Base-by-base conservation (phyloP, 2,888 invertebrate genomes). In the Chirona hameri region DNA sequence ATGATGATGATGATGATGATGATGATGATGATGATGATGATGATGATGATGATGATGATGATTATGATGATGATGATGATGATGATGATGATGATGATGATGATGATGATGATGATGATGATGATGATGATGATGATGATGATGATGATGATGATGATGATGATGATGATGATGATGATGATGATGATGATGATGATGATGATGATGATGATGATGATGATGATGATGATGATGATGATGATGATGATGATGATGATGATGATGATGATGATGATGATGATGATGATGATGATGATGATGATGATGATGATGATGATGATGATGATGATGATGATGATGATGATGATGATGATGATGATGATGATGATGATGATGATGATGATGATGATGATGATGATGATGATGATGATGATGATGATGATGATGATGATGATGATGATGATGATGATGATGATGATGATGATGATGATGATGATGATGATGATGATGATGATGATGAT, bases 1-100 rank as follows among this genome's bases (percentile, higher is more conserved):
- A 65, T 65, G 65, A 65, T 65, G 65, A 65, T 65, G n/a, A 65
- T 65, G 65, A 65, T 65, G 65, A 65, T 65, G 65, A 65, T 65
- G 65, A 65, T 65, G n/a, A 65, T 65, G 65, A 65, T 65, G 65
- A 65, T 65, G n/a, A 65, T 65, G 65, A 65, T 65, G 65, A n/a
- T n/a, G n/a, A n/a, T n/a, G n/a, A n/a, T n/a, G n/a, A n/a, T n/a
- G n/a, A n/a, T n/a, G n/a, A n/a, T n/a, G n/a, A n/a, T n/a, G n/a
- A n/a, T n/a, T n/a, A n/a, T n/a, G n/a, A n/a, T n/a, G n/a, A n/a
- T n/a, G n/a, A n/a, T n/a, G n/a, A n/a, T n/a, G n/a, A n/a, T n/a
- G n/a, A n/a, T n/a, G n/a, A n/a, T n/a, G n/a, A 65, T 65, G n/a
- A 65, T 65, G 65, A 65, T 65, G 65, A 65, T 65, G n/a, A 65